phyloP scores from a whole-genome alignment of 2,113 vertebrate species.

The Austrofundulus limnaeus region DNA sequence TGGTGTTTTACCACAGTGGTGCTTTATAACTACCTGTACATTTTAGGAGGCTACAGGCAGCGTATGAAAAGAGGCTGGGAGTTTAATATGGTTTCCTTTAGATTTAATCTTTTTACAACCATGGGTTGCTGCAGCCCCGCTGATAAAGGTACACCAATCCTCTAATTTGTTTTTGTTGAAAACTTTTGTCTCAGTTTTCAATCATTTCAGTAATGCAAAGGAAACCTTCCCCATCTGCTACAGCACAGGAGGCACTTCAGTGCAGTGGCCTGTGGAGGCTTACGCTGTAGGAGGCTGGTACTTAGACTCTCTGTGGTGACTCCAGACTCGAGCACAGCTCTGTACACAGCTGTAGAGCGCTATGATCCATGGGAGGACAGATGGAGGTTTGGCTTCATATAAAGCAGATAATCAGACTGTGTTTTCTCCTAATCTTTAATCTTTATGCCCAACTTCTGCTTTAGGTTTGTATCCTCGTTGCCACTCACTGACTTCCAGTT shows the following conservation, averaged over 20 bases:
- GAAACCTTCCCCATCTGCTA: constrained; percentile 32
- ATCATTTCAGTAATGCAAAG: constrained; percentile 4
- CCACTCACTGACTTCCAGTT: constrained; percentile 80
- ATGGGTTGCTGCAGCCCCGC: constrained; percentile 72
- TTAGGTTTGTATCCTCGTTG: constrained; percentile 79
- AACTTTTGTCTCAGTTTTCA: not conserved
- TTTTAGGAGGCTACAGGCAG: constrained; percentile 79
- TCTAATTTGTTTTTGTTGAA: not conserved
- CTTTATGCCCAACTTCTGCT: constrained; percentile 14
- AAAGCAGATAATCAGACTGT: not conserved
- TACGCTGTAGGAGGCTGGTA: constrained; percentile 83
- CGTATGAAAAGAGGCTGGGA: constrained; percentile 68
- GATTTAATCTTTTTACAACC: constrained; percentile 76
- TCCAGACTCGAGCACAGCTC: constrained; percentile 77
- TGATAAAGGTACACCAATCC: constrained; percentile 72
- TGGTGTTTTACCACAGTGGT: constrained; percentile 83
- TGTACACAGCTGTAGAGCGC: constrained; percentile 79
- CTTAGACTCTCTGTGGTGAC: constrained; percentile 76
- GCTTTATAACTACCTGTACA: constrained; percentile 80
- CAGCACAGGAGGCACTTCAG: constrained; percentile 82
- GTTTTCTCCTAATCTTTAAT: not conserved
- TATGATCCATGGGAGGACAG: constrained; percentile 79
- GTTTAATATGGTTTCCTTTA: constrained; percentile 80
- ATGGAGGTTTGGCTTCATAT: constrained; percentile 63
- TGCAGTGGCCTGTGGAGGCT: constrained; percentile 73